phyloP scores from a whole-genome alignment of 2,888 invertebrate species.

The Eutolmus rufibarbis region DNA sequence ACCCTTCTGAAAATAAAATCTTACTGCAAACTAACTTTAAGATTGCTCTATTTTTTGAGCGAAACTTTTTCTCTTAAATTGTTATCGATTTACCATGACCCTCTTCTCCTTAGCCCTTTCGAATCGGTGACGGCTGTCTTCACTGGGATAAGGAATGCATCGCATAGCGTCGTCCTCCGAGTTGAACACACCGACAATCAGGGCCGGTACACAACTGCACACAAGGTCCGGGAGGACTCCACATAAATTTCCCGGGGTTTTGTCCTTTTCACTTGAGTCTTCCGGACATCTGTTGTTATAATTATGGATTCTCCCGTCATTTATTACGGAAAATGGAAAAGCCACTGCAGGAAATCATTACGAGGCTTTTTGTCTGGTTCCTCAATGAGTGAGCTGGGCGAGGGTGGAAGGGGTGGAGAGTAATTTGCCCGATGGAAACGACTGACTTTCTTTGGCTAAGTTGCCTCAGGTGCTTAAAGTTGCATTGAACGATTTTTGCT shows the following conservation, averaged over 20 bases:
- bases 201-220: not conserved
- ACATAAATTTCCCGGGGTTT: not conserved
- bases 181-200: not conserved
- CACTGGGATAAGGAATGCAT: not conserved
- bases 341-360: slow-evolving; percentile 19
- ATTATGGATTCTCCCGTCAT: slow-evolving; percentile 12
- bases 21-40: not conserved
- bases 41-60: not conserved
- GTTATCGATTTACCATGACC: not conserved
- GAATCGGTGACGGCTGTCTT: not conserved
- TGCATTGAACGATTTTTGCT: not conserved
- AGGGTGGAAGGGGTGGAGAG: not conserved
- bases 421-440: not conserved
- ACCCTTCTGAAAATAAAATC: not conserved
- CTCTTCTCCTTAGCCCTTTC: not conserved
- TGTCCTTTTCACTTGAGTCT: not conserved
- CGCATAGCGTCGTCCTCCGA: not conserved
- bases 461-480: not conserved
- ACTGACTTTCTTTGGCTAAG: not conserved
- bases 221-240: not conserved
- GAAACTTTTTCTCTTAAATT: not conserved
- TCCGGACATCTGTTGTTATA: slow-evolving; percentile 27
- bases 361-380: not conserved
- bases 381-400: not conserved
- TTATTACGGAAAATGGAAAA: slow-evolving; percentile 1